Percentiles rank a stretch among this genome's conserved stretches.
These are phyloP conservation scores for Lepus americanus DNA, from an alignment of 2,113 vertebrate genomes.

Conservation along the genomic window DNA sequence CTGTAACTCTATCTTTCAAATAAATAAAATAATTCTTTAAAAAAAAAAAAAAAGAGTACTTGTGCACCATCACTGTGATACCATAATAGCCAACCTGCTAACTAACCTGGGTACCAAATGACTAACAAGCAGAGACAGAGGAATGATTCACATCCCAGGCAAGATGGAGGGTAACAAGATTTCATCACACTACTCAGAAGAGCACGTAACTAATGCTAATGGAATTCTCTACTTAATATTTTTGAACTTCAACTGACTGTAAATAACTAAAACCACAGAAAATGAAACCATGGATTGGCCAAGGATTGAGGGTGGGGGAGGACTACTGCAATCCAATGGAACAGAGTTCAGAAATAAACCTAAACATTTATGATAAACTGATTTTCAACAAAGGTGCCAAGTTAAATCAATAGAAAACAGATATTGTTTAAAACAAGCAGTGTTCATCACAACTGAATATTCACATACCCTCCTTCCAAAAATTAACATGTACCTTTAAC, in stretches of 20 bases:
- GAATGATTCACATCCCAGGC: background rate
- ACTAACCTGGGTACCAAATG: background rate
- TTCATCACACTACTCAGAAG: background rate
- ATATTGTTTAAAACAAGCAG: slow-evolving; percentile 33
- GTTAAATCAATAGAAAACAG: background rate
- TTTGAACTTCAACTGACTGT: background rate
- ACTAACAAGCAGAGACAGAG: background rate
- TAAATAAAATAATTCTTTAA: no score
- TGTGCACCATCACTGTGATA: background rate
- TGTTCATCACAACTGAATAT: background rate
- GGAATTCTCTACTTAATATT: background rate
- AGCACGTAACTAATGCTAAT: background rate
- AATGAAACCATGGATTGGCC: background rate
- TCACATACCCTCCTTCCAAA: background rate
- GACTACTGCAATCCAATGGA: background rate
- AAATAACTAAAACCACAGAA: background rate
- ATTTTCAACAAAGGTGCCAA: slow-evolving; percentile 45
- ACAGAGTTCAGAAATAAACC: slow-evolving; percentile 56
- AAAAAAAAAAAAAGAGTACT: background rate
- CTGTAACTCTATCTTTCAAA: no score
- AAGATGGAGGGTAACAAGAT: background rate
- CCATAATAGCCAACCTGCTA: background rate
- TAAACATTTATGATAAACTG: slow-evolving; percentile 18
- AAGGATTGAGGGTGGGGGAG: no score
- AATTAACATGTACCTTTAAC: background rate